These are phyloP conservation scores for Lophura swinhoii DNA, from an alignment of 2,797 vertebrate species.

Conservation along the genomic window DNA sequence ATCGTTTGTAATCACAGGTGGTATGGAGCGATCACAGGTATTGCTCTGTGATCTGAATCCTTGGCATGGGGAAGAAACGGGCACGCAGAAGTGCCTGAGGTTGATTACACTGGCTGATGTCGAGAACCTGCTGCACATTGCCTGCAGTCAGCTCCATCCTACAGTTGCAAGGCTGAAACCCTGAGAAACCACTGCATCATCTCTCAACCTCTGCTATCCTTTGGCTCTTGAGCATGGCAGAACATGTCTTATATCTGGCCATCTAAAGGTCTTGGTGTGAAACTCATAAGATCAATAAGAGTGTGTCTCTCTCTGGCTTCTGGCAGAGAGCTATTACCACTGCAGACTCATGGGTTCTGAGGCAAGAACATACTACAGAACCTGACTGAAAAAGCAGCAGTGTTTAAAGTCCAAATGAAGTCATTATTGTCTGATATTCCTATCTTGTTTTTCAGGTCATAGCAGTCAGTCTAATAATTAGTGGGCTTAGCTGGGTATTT, in stretches of 20 bases:
- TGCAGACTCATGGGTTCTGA: not conserved
- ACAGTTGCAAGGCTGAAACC: not conserved
- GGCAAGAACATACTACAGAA: not conserved
- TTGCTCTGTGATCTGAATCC: not conserved
- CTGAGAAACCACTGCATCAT: not conserved
- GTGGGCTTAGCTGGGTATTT: slow-evolving; percentile 16
- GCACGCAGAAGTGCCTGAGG: not conserved
- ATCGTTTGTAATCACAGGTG: not conserved
- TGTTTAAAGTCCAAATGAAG: slow-evolving; percentile 41
- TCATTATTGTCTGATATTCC: not conserved
- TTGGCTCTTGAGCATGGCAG: not conserved
- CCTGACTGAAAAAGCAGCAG: not conserved
- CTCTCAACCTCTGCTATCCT: not conserved
- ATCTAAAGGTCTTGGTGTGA: not conserved
- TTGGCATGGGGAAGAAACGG: not conserved
- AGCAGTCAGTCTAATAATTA: slow-evolving; percentile 47
- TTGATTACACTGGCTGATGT: not conserved
- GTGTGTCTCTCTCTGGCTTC: not conserved
- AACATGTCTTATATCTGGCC: not conserved
- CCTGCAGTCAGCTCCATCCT: not conserved
- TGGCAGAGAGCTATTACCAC: not conserved
- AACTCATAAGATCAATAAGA: not conserved
- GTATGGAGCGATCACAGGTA: not conserved
- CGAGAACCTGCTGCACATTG: not conserved
- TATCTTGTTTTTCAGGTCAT: slow-evolving; percentile 39